These are phyloP conservation scores for Tiphia femorata DNA, from an alignment of 2,888 invertebrate genomes.

Conservation along the genomic window DNA sequence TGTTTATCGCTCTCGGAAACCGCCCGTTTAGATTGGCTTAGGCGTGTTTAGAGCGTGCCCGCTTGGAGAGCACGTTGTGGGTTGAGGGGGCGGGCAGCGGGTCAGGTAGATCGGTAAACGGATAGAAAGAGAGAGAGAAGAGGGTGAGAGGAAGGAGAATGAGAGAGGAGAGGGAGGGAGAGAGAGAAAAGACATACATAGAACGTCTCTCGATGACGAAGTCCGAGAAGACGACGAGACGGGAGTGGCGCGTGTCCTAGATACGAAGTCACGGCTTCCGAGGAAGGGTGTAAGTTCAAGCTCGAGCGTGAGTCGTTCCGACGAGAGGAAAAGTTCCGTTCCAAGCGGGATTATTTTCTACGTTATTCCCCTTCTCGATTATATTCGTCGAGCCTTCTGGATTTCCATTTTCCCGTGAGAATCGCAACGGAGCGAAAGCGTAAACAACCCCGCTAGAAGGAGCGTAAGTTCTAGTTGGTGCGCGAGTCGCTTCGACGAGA, in stretches of 20 bases:
- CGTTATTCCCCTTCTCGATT: no score
- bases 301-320: conserved; percentile 5
- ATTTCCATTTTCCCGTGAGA: no score
- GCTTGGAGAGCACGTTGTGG: conserved; percentile 15
- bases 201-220: conserved; percentile 30
- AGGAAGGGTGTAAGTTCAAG: conserved; percentile 11
- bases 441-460: no score
- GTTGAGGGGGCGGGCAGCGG: background rate
- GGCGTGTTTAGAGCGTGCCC: conserved; percentile 32
- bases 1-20: conserved; percentile 40
- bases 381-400: no score
- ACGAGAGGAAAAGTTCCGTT: no score
- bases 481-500: no score
- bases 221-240: conserved; percentile 20
- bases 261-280: conserved; percentile 26
- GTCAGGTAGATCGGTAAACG: background rate
- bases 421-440: no score
- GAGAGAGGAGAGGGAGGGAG: conserved; percentile 7
- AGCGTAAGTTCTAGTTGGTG: no score
- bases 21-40: conserved; percentile 25
- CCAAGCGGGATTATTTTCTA: no score
- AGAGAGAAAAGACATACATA: conserved; percentile 7
- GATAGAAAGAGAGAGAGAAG: background rate
- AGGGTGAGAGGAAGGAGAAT: background rate
- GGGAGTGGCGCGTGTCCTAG: conserved; percentile 20